Evolutionary conservation across 2,797 vertebrate genomes (phyloP).

Genomic region (Spinibarbus caldwelli): DNA sequence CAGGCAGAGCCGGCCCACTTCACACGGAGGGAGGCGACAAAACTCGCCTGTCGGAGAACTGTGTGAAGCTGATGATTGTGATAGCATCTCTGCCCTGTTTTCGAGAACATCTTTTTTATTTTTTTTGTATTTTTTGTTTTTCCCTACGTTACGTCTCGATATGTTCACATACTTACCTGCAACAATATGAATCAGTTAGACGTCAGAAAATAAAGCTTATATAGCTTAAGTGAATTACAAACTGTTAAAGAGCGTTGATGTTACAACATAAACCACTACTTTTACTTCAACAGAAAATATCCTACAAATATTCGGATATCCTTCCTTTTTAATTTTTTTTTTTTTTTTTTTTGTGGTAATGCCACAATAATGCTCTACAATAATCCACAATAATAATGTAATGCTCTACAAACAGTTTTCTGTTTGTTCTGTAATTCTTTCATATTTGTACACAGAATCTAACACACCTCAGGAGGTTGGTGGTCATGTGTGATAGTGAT

Average conservation of each 20-base stretch:
- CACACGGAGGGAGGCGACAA: conserved; percentile 51
- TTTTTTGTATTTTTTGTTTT: too few relatives aligned
- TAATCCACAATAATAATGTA: too few relatives aligned
- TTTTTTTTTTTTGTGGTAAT: neutral
- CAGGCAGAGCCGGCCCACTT: conserved; percentile 63
- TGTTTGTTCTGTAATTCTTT: neutral
- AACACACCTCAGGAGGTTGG: neutral
- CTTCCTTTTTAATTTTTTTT: neutral
- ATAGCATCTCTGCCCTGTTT: conserved; percentile 14
- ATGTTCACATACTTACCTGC: neutral
- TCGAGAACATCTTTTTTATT: too few relatives aligned
- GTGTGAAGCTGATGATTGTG: neutral
- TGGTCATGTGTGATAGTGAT: neutral
- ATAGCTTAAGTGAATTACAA: neutral
- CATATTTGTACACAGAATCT: neutral
- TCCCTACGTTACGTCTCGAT: neutral
- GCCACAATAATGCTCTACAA: too few relatives aligned
- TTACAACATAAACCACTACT: neutral
- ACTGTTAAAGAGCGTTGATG: neutral
- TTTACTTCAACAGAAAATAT: neutral
- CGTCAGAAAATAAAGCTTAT: neutral
- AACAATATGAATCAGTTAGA: neutral
- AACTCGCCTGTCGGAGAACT: conserved; percentile 4
- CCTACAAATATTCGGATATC: neutral
- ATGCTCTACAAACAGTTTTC: neutral